phyloP scores from a whole-genome alignment of 2,888 invertebrate species.

The Drosophila neonasuta region DNA sequence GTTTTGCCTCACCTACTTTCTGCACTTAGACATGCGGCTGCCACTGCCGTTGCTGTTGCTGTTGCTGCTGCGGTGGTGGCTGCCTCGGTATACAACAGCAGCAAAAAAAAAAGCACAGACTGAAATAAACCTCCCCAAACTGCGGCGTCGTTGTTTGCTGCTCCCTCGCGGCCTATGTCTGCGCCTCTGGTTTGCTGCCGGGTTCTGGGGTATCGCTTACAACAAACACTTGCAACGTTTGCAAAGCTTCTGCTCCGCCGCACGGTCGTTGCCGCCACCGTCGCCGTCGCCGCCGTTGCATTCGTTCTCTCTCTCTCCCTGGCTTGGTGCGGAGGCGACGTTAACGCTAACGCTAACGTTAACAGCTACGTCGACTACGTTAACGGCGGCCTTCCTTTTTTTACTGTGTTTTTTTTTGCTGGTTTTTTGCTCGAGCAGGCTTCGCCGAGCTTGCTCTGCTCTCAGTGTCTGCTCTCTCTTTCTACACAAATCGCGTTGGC shows the following conservation, averaged over 20 bases:
- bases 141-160: conserved; percentile 44
- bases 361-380: conserved; percentile 31
- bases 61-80: conserved; percentile 59
- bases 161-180: conserved; percentile 64
- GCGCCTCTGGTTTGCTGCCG: conserved; percentile 16
- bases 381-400: conserved; percentile 54
- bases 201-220: conserved; percentile 70
- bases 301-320: conserved; percentile 11
- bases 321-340: conserved; percentile 40
- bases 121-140: conserved; percentile 56
- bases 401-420: background rate
- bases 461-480: background rate
- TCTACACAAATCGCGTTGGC: background rate
- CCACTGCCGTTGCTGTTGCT: conserved; percentile 14
- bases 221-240: conserved; percentile 76
- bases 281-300: conserved; percentile 4
- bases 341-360: conserved; percentile 56
- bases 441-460: conserved; percentile 64
- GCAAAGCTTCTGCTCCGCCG: conserved; percentile 65
- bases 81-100: conserved; percentile 39
- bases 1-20: conserved; percentile 74
- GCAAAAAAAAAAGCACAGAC: conserved; percentile 25
- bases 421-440: background rate
- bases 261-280: conserved; percentile 49
- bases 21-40: conserved; percentile 66